Conservation (phyloP, 1,140 invertebrate species). For the Onthophagus taurus region DNA sequence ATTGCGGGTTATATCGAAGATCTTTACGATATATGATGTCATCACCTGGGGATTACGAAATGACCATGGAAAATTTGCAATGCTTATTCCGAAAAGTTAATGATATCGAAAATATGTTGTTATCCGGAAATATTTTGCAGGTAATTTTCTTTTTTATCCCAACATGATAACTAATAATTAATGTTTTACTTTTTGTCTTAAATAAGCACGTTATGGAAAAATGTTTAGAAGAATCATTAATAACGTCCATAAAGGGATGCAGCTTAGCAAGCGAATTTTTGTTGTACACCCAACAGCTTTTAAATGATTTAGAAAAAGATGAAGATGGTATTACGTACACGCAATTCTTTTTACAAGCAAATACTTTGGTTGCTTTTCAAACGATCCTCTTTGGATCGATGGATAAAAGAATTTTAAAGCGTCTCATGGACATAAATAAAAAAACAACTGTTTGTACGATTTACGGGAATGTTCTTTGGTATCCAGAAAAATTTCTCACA, state of each 20-base stretch:
- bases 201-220: conserved; percentile 49
- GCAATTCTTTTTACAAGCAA: conserved; percentile 60
- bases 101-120: conserved; percentile 50
- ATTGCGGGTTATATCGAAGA: conserved; percentile 61
- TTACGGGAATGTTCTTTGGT: conserved; percentile 68
- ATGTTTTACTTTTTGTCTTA: conserved; percentile 36
- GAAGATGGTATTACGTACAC: conserved; percentile 46
- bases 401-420: conserved; percentile 70
- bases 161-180: conserved; percentile 20
- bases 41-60: conserved; percentile 53
- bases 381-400: conserved; percentile 64
- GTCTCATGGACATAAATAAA: conserved; percentile 62
- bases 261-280: conserved; percentile 61
- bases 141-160: conserved; percentile 33
- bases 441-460: conserved; percentile 70
- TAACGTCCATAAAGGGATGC: conserved; percentile 51
- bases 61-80: conserved; percentile 46
- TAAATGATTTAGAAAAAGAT: conserved; percentile 55
- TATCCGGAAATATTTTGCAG: conserved; percentile 56
- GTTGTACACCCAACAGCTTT: conserved; percentile 56
- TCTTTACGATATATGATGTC: conserved; percentile 59
- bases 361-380: conserved; percentile 61
- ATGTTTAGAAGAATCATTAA: conserved; percentile 51
- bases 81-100: conserved; percentile 58
- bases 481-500: conserved; percentile 66